Evolutionary conservation across 2,797 vertebrate species (phyloP).

Genomic region (Bovichtus diacanthus): DNA sequence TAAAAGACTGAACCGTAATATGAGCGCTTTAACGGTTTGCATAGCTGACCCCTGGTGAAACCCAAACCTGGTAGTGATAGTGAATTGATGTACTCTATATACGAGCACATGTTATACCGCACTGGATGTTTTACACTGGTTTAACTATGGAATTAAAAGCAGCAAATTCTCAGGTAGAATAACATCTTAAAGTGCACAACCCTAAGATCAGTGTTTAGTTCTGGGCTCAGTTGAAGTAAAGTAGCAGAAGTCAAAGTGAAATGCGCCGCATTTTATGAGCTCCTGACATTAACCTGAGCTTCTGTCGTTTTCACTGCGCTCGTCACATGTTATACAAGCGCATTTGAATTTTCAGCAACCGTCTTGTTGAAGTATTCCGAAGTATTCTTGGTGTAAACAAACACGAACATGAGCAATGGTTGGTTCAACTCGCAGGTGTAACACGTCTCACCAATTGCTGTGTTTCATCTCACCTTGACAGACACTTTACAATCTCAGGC

Average conservation of each 20-base stretch:
- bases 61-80: constrained; percentile 9
- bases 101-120: constrained; percentile 11
- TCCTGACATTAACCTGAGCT: constrained; percentile 47
- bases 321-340: constrained; percentile 57
- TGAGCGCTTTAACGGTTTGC: constrained; percentile 25
- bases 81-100: constrained; percentile 15
- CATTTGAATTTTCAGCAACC: constrained; percentile 27
- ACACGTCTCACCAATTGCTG: constrained; percentile 52
- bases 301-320: constrained; percentile 29
- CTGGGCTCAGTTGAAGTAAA: constrained; percentile 11
- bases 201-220: constrained; percentile 21
- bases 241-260: constrained; percentile 10
- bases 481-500: constrained; percentile 77
- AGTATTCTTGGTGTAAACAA: constrained; percentile 34
- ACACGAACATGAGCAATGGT: constrained; percentile 22
- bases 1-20: constrained; percentile 25
- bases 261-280: constrained; percentile 14
- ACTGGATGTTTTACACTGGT: constrained; percentile 11
- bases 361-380: constrained; percentile 32
- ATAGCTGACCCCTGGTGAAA: constrained; percentile 35
- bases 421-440: constrained; percentile 61
- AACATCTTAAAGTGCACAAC: constrained; percentile 29
- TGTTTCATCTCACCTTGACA: constrained; percentile 75
- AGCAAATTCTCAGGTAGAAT: constrained; percentile 12
- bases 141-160: constrained; percentile 16